Conservation (phyloP, 2,888 invertebrate species). For the Antitype chi region DNA sequence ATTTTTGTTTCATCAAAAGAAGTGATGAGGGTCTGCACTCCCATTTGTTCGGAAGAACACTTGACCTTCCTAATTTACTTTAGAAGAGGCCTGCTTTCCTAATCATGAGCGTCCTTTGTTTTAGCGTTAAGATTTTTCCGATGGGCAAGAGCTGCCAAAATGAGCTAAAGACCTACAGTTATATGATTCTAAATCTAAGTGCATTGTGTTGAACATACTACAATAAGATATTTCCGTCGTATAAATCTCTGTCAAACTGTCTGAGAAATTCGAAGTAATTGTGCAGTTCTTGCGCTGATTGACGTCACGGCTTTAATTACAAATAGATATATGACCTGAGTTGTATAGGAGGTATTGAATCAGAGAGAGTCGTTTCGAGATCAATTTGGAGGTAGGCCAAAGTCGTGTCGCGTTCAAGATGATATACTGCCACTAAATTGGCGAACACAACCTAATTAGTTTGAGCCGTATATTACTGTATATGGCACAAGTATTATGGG, state of each 20-base stretch:
- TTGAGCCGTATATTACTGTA: conserved; percentile 46
- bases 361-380: conserved; percentile 70
- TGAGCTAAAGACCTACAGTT: conserved; percentile 1
- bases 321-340: conserved; percentile 41
- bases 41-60: conserved; percentile 47
- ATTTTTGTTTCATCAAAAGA: conserved; percentile 35
- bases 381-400: conserved; percentile 81
- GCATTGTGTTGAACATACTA: conserved; percentile 10
- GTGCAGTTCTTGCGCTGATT: conserved; percentile 25
- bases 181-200: conserved; percentile 27
- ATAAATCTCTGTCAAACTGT: conserved; percentile 37
- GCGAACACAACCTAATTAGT: conserved; percentile 66
- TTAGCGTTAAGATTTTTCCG: conserved; percentile 25
- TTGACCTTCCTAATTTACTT: conserved; percentile 50
- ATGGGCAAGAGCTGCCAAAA: conserved; percentile 17
- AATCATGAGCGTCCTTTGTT: conserved; percentile 25
- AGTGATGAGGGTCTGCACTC: conserved; percentile 45
- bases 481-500: conserved; percentile 33
- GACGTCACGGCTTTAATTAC: conserved; percentile 45
- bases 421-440: conserved; percentile 74
- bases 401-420: conserved; percentile 73
- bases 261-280: conserved; percentile 40
- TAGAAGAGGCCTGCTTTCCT: conserved; percentile 37
- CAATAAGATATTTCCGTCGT: conserved; percentile 29
- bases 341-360: conserved; percentile 69